These are phyloP conservation scores for Oikopleura vanhoeffeni DNA, from an alignment of 23 tunicate species.

Conservation along the genomic window DNA sequence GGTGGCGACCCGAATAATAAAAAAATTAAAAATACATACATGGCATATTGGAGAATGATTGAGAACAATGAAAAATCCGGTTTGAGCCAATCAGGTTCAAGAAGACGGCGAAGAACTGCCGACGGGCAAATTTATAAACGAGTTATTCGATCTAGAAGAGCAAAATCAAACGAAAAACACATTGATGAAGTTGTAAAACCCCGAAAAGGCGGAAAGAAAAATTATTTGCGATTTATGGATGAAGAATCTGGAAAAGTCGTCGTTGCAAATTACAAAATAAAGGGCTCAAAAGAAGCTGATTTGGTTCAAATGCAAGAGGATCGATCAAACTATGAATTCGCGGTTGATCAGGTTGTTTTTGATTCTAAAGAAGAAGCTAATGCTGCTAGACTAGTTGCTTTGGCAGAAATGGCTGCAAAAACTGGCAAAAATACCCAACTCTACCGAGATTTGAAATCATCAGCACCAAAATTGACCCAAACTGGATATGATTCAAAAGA, in stretches of 20 bases:
- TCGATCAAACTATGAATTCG: not conserved
- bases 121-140: not conserved
- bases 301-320: no score
- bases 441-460: not conserved
- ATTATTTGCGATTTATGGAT: not conserved
- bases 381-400: not conserved
- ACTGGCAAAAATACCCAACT: not conserved
- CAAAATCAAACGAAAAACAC: no score
- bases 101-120: not conserved
- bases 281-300: not conserved
- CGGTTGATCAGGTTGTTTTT: not conserved
- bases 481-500: not conserved
- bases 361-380: not conserved
- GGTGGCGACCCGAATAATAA: not conserved
- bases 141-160: no score
- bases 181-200: not conserved
- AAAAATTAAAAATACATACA: not conserved
- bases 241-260: not conserved
- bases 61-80: not conserved
- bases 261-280: not conserved
- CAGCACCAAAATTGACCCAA: conserved; percentile 10
- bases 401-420: not conserved
- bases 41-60: not conserved
- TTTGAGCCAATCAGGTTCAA: not conserved
- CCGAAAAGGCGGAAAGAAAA: not conserved